Percentiles rank a stretch among this genome's conserved stretches.
Conservation (phyloP, 2,113 vertebrate genomes). For the Astur gentilis region DNA sequence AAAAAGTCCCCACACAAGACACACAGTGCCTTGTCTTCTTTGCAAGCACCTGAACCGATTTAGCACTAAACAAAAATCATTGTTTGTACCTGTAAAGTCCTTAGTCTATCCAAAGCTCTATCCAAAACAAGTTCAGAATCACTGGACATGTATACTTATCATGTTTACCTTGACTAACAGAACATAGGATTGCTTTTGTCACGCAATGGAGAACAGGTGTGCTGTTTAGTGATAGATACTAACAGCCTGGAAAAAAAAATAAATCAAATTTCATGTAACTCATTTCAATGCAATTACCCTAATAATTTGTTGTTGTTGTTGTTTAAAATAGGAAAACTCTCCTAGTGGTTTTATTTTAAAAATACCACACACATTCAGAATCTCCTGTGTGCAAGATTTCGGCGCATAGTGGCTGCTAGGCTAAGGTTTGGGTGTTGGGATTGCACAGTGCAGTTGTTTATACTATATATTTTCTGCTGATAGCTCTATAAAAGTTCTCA, state of each 20-base stretch:
- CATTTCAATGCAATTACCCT: background rate
- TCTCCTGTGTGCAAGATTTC: background rate
- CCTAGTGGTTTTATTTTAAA: background rate
- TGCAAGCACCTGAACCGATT: background rate
- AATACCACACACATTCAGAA: background rate
- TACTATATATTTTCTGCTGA: background rate
- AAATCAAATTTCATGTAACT: background rate
- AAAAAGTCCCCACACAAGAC: background rate
- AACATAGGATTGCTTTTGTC: background rate
- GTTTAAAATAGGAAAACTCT: background rate
- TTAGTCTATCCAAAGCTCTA: background rate
- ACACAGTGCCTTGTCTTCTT: rapidly evolving
- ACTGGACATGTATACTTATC: background rate
- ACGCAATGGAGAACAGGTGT: background rate
- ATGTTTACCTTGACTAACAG: background rate
- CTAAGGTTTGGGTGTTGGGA: background rate
- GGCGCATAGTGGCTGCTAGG: background rate
- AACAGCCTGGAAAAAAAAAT: background rate
- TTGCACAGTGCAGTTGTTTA: background rate
- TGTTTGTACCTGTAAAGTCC: background rate
- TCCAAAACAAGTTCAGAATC: background rate
- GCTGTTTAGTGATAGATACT: background rate
- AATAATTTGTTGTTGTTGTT: background rate
- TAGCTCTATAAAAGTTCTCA: background rate
- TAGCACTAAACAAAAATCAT: background rate